phyloP scores from a whole-genome alignment of 1,140 invertebrate genomes.

The Bathynomus jamesi region DNA sequence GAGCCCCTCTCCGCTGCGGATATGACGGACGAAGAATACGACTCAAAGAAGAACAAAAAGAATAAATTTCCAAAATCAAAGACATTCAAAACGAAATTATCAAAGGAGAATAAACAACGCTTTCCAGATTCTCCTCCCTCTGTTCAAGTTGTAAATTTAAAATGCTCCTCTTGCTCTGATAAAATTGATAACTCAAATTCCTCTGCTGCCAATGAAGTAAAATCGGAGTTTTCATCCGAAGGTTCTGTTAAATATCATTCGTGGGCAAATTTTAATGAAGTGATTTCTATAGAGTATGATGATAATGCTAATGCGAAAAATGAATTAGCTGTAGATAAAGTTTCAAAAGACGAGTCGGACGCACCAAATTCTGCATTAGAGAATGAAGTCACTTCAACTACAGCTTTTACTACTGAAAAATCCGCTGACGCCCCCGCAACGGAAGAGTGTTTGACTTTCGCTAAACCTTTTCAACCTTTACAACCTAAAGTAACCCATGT shows the following conservation, averaged over 20 bases:
- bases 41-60: background rate
- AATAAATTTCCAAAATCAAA: background rate
- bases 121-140: no score
- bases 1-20: background rate
- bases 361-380: background rate
- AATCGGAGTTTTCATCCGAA: constrained; percentile 14
- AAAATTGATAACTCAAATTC: no score
- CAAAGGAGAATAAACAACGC: no score
- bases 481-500: no score
- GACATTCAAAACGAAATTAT: no score
- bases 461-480: no score
- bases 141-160: no score
- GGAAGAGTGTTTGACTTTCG: no score
- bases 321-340: background rate
- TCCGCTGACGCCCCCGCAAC: background rate
- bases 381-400: background rate
- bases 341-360: background rate
- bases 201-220: background rate
- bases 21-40: background rate
- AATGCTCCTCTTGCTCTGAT: no score
- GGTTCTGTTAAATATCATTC: constrained; percentile 18
- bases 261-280: constrained; percentile 25
- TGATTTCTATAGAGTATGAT: constrained; percentile 7
- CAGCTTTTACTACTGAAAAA: background rate
- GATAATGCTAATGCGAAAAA: background rate